Evolutionary conservation across 2,113 vertebrate species (phyloP), one percentile per base, ranked within the genome.

Genomic region (Dicaeum eximium): DNA sequence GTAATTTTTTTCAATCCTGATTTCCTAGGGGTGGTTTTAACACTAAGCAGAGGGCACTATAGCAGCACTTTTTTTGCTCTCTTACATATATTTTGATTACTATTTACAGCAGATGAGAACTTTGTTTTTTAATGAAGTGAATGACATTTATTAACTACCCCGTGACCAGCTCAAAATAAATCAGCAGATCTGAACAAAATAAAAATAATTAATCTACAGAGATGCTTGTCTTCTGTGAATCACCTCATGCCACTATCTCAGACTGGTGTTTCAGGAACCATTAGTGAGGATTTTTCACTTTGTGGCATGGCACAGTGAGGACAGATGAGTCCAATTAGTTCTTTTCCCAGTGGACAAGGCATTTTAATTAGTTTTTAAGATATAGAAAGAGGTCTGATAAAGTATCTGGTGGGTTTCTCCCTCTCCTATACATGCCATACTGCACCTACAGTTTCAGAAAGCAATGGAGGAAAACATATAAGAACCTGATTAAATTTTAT

Each of bases 121-220:
- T 90, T 97, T 31, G 50, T 6, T 90, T 97, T 92, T 97, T 98
- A 97, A 98, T 97, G 80, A 97, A 93, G 84, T 94, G 79, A 96
- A 95, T 98, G 97, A 96, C 96, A 98, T 98, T 98, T 98, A 95
- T 95, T 96, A 97, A 96, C 81, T 97, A 95, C 77, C 67, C 28
- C 42, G 89, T 78, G 78, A 95, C 74, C 95, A 94, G 64, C 88
- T 94, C 84, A 90, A 96, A 96, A 92, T 73, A 95, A 94, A 94
- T 89, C 82, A 90, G 65, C 33, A 61, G 86, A 82, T 67, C 58
- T 84, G 85, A 96, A 47, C 37, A 65, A 93, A 96, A 96, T 95
- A 96, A 96, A 97, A 96, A 94, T 69, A 97, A 97, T 96, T 96
- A 92, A 96, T 93, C 95, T 96, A 45, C 64, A 64, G 87, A 97